Evolutionary conservation across 2,797 vertebrate species (phyloP).

Genomic region (Ctenochaetus hawaiiensis): DNA sequence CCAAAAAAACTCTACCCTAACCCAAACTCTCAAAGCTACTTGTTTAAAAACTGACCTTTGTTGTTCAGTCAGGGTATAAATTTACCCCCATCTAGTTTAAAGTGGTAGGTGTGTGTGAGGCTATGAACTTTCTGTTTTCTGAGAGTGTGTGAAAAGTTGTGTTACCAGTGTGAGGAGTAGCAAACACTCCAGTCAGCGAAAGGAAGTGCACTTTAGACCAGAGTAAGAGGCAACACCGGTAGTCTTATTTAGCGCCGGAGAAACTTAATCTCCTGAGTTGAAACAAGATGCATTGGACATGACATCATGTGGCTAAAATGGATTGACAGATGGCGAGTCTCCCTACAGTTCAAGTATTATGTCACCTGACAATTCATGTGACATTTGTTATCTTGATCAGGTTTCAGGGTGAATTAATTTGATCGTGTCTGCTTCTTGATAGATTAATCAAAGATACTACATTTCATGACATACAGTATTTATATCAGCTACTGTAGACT

Average conservation of each 20-base stretch:
- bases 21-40: not conserved
- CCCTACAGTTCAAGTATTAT: conserved; percentile 71
- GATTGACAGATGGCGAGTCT: conserved; percentile 58
- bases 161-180: conserved; percentile 7
- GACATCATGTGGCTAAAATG: conserved; percentile 79
- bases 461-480: conserved; percentile 39
- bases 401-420: conserved; percentile 51
- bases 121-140: conserved; percentile 5
- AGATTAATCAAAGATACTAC: conserved; percentile 44
- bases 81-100: not conserved
- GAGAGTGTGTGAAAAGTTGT: conserved; percentile 28
- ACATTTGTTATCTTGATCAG: conserved; percentile 68
- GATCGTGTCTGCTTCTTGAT: conserved; percentile 61
- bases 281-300: conserved; percentile 69
- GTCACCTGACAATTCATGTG: conserved; percentile 72
- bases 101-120: not conserved
- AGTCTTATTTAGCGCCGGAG: conserved; percentile 74
- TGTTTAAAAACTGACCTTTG: not conserved
- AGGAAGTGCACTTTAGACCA: conserved; percentile 54
- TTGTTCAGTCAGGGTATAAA: not conserved
- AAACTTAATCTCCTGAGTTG: conserved; percentile 73
- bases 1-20: not conserved
- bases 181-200: conserved; percentile 46
- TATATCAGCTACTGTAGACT: conserved; percentile 19
- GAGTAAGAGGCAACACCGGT: conserved; percentile 57